A percentile compares a stretch with the other conserved stretches of the same genome.
phyloP scores from a whole-genome alignment of 2,113 vertebrate species.

The Eolophus roseicapilla region DNA sequence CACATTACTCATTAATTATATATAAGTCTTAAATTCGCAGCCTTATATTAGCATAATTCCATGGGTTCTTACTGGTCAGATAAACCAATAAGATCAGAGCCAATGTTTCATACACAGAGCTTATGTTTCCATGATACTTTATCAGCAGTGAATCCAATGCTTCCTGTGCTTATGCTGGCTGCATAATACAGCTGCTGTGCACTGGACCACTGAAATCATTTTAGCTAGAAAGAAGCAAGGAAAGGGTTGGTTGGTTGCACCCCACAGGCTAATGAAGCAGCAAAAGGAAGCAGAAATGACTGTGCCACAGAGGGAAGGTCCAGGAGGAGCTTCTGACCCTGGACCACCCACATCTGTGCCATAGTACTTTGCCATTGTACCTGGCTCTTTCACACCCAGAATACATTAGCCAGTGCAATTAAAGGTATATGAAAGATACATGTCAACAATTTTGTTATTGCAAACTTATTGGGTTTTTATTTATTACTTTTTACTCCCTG shows the following conservation, averaged over 20 bases:
- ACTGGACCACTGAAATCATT: background rate
- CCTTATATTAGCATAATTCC: background rate
- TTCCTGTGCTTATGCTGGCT: background rate
- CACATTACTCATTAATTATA: background rate
- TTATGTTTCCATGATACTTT: background rate
- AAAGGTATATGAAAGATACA: constrained; percentile 8
- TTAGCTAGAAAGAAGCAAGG: background rate
- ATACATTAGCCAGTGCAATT: background rate
- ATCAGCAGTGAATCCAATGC: background rate
- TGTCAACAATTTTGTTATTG: constrained; percentile 42
- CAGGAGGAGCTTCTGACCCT: background rate
- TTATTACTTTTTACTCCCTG: constrained; percentile 34
- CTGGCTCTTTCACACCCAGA: constrained; percentile 6
- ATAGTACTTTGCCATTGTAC: background rate
- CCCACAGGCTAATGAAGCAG: background rate
- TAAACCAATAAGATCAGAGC: background rate
- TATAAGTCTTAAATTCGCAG: background rate
- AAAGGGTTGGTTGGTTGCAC: background rate
- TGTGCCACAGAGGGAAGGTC: background rate
- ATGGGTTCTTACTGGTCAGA: background rate
- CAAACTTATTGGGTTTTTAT: constrained; percentile 38
- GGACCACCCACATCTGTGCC: background rate
- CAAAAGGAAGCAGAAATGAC: background rate
- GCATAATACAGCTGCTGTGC: background rate
- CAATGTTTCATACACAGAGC: background rate